phyloP scores from a whole-genome alignment of 2,888 invertebrate genomes.

The Acanthosepion pharaonis region DNA sequence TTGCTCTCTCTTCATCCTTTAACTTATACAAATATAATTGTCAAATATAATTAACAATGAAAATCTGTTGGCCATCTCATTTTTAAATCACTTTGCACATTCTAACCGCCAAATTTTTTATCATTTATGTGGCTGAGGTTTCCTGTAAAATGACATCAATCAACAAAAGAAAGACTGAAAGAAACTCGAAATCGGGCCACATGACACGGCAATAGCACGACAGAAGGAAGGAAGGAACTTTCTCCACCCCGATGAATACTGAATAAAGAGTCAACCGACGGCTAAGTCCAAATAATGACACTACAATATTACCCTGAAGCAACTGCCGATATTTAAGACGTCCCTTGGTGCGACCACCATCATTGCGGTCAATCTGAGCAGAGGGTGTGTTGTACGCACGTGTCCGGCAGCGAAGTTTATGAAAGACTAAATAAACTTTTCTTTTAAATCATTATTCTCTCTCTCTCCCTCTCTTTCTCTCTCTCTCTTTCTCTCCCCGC shows the following conservation, averaged over 20 bases:
- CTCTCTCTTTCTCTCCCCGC: too few species aligned
- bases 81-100: not conserved
- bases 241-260: not conserved
- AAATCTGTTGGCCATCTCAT: not conserved
- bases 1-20: too few species aligned
- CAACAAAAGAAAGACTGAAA: too few species aligned
- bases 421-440: not conserved
- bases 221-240: not conserved
- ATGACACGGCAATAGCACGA: not conserved
- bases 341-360: not conserved
- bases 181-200: not conserved
- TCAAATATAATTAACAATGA: too few species aligned
- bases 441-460: not conserved
- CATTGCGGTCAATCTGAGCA: not conserved
- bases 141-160: not conserved
- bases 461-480: not conserved
- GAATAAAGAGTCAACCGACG: not conserved
- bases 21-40: too few species aligned
- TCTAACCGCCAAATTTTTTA: not conserved
- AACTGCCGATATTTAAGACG: not conserved
- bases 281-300: not conserved
- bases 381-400: not conserved
- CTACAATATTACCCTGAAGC: not conserved
- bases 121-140: not conserved
- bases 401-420: not conserved